Evolutionary conservation across 2,888 invertebrate genomes (phyloP).

Genomic region (Leptopterna dolabrata): DNA sequence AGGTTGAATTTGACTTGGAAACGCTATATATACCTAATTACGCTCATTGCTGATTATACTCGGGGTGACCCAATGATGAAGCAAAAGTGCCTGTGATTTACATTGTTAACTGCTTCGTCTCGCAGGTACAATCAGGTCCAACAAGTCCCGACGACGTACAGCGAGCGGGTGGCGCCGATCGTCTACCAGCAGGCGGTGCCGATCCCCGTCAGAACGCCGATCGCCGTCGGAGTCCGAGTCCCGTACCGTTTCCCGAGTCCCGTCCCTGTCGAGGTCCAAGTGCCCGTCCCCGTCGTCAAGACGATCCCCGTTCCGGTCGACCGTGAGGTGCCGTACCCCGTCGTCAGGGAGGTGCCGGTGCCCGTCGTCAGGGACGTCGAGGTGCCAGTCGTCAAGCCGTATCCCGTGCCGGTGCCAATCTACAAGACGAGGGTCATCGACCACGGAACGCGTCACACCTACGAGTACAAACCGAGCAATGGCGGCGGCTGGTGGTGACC

Average conservation of each 20-base stretch:
- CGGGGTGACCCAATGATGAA: too few species aligned
- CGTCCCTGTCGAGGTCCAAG: slow-evolving; percentile 61
- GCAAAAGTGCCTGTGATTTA: too few species aligned
- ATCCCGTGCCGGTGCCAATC: slow-evolving; percentile 63
- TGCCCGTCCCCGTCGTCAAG: slow-evolving; percentile 63
- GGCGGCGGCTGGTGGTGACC: slow-evolving; percentile 39
- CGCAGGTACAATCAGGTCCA: not conserved
- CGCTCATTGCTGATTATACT: too few species aligned
- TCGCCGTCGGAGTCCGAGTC: slow-evolving; percentile 62
- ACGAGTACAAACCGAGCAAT: not conserved
- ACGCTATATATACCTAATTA: too few species aligned
- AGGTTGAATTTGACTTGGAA: too few species aligned
- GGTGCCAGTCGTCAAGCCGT: slow-evolving; percentile 63
- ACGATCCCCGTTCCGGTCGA: slow-evolving; percentile 63
- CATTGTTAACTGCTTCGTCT: not conserved
- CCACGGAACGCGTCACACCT: slow-evolving; percentile 57
- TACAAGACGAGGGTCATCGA: slow-evolving; percentile 63
- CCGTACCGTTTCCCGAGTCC: slow-evolving; percentile 33
- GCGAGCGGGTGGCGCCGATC: slow-evolving; percentile 41
- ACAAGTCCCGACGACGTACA: slow-evolving; percentile 42
- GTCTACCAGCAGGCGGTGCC: slow-evolving; percentile 44
- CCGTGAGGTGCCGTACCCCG: slow-evolving; percentile 63
- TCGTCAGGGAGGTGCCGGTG: slow-evolving; percentile 62
- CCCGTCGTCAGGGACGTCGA: slow-evolving; percentile 63
- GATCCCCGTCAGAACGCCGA: slow-evolving; percentile 61